phyloP scores from a whole-genome alignment of 2,113 vertebrate species.

The Spilogale gracilis region DNA sequence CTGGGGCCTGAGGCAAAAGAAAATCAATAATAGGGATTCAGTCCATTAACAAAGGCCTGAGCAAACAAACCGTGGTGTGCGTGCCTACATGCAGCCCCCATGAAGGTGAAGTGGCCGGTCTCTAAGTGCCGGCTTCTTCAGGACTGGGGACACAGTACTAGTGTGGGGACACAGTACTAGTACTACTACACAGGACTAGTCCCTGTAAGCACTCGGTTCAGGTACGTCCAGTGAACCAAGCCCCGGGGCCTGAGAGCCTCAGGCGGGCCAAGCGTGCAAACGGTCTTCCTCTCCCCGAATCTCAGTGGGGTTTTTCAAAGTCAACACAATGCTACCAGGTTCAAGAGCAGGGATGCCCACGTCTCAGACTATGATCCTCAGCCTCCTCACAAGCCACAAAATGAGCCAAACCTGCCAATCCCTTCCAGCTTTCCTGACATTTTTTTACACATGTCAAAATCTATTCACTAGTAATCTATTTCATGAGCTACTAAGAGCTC shows the following conservation, averaged over 20 bases:
- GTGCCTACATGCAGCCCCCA: too few relatives aligned
- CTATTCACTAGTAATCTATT: not conserved
- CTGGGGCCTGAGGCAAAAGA: not conserved
- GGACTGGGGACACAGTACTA: not conserved
- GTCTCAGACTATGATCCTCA: not conserved
- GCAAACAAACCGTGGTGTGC: not conserved
- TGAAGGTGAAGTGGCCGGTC: not conserved
- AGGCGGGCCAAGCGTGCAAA: not conserved
- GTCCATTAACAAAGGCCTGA: not conserved
- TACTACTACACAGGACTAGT: too few relatives aligned
- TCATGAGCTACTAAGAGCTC: not conserved
- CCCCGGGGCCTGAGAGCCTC: not conserved
- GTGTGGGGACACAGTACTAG: too few relatives aligned
- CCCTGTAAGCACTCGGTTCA: not conserved
- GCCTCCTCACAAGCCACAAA: not conserved
- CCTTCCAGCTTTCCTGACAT: not conserved
- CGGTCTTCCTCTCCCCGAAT: not conserved
- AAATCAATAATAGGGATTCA: not conserved
- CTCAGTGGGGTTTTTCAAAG: not conserved
- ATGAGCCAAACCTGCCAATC: not conserved
- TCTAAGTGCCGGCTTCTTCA: not conserved
- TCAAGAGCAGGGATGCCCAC: not conserved
- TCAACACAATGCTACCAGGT: too few relatives aligned
- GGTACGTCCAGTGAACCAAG: not conserved
- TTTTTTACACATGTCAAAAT: not conserved